phyloP scores from a whole-genome alignment of 1,140 invertebrate genomes.

The Drosophila mojavensis region DNA sequence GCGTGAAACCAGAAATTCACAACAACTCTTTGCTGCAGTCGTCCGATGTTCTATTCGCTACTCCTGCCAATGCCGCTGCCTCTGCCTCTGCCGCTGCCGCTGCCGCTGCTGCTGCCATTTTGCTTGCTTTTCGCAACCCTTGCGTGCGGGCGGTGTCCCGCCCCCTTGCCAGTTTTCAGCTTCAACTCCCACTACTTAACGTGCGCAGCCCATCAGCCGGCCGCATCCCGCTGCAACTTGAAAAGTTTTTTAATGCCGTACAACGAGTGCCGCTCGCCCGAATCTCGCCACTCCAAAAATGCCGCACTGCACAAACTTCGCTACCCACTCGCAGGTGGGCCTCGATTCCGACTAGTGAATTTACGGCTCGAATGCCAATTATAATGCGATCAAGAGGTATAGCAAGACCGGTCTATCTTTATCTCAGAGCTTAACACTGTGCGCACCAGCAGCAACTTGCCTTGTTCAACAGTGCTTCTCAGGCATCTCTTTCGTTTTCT shows the following conservation, averaged over 20 bases:
- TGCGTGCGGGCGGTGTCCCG: too few species aligned
- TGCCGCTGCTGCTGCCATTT: neutral
- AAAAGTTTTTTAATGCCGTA: conserved; percentile 33
- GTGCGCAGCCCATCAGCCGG: neutral
- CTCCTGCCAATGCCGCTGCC: too few species aligned
- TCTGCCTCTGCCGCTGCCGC: too few species aligned
- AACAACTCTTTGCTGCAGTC: conserved; percentile 65
- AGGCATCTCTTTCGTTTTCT: too few species aligned
- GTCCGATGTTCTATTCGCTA: conserved; percentile 16
- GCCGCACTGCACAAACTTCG: conserved; percentile 24
- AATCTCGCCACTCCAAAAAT: conserved; percentile 8
- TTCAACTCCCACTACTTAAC: conserved; percentile 1
- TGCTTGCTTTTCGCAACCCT: conserved; percentile 18
- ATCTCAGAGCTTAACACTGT: too few species aligned
- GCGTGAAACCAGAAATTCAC: conserved; percentile 77
- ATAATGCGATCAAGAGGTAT: conserved; percentile 49
- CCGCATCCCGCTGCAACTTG: conserved; percentile 21
- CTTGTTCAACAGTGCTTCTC: too few species aligned
- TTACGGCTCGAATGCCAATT: conserved; percentile 44
- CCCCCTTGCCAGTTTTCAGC: too few species aligned
- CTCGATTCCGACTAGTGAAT: conserved; percentile 13
- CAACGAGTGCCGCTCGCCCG: conserved; percentile 13
- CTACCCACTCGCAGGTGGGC: conserved; percentile 4
- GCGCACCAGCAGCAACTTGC: neutral
- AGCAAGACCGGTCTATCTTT: neutral